Percentiles rank a stretch among this genome's conserved stretches.
Evolutionary conservation across 2,797 vertebrate species (phyloP).

Genomic region (Acipenser ruthenus): DNA sequence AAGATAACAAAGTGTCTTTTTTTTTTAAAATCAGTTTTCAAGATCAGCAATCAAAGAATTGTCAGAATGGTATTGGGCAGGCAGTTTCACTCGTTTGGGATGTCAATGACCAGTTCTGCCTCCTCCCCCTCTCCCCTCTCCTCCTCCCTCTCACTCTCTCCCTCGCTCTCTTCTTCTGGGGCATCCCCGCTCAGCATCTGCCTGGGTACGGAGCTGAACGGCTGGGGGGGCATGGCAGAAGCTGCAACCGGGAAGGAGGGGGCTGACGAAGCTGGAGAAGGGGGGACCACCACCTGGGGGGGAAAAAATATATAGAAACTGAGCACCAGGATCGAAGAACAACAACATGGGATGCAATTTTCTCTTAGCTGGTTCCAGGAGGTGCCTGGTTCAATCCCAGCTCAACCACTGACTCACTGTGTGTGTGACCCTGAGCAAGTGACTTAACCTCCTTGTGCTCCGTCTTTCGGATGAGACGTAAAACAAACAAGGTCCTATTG

Average conservation of each 20-base stretch:
- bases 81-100: conserved; percentile 66
- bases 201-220: conserved; percentile 77
- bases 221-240: conserved; percentile 44
- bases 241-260: conserved; percentile 55
- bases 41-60: too few species aligned
- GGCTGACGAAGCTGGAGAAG: conserved; percentile 30
- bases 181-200: conserved; percentile 83
- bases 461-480: too few species aligned
- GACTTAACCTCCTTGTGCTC: too few species aligned
- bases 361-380: too few species aligned
- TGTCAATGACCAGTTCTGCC: conserved; percentile 84
- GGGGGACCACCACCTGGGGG: conserved; percentile 49
- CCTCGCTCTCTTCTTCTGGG: conserved; percentile 69
- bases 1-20: too few species aligned
- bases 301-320: neutral
- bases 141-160: conserved; percentile 60
- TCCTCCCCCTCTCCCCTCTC: conserved; percentile 78
- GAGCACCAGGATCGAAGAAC: too few species aligned
- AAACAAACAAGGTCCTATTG: too few species aligned
- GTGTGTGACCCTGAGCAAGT: too few species aligned
- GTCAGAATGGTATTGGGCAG: neutral
- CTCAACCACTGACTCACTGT: too few species aligned
- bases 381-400: too few species aligned
- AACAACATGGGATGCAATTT: too few species aligned
- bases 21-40: too few species aligned